These are phyloP conservation scores for Steinernema carpocapsae DNA, from an alignment of 2,888 invertebrate species.

Conservation along the genomic window DNA sequence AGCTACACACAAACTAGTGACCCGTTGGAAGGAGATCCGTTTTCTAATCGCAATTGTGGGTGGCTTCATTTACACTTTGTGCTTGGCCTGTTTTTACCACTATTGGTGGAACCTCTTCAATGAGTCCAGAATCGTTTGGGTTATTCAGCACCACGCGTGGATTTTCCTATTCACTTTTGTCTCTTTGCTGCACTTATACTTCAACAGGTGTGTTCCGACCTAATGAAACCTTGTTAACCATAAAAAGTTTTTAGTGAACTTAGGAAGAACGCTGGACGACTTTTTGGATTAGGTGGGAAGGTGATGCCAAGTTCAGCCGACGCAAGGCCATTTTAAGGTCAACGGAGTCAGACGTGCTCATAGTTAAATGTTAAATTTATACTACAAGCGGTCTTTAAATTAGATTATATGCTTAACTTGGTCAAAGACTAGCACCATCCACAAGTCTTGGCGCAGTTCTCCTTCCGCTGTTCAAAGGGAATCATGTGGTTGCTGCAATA, in stretches of 20 bases:
- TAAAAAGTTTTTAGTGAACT: background rate
- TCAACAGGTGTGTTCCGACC: slow-evolving; percentile 8
- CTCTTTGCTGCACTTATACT: background rate
- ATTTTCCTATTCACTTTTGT: slow-evolving; percentile 1
- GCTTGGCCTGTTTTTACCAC: slow-evolving; percentile 13
- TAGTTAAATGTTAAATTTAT: too few relatives aligned
- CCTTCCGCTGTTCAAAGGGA: slow-evolving; percentile 6
- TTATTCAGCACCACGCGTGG: slow-evolving; percentile 18
- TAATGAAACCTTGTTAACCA: background rate
- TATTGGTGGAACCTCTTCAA: slow-evolving; percentile 10
- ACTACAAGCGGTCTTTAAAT: too few relatives aligned
- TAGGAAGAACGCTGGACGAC: background rate
- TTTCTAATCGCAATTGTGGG: background rate
- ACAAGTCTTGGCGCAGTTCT: slow-evolving; percentile 10
- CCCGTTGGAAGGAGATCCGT: slow-evolving; percentile 13
- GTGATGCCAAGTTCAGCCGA: background rate
- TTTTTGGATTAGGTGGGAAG: background rate
- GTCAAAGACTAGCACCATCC: slow-evolving; percentile 27
- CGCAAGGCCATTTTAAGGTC: too few relatives aligned
- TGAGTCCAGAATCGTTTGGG: background rate
- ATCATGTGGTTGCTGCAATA: background rate
- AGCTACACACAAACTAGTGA: background rate
- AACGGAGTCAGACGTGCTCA: background rate
- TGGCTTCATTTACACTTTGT: slow-evolving; percentile 3
- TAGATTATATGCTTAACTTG: too few relatives aligned